Percentiles rank a stretch among this genome's conserved stretches.
Conservation (phyloP, 1,140 invertebrate species). For the Heliothis subflexa region DNA sequence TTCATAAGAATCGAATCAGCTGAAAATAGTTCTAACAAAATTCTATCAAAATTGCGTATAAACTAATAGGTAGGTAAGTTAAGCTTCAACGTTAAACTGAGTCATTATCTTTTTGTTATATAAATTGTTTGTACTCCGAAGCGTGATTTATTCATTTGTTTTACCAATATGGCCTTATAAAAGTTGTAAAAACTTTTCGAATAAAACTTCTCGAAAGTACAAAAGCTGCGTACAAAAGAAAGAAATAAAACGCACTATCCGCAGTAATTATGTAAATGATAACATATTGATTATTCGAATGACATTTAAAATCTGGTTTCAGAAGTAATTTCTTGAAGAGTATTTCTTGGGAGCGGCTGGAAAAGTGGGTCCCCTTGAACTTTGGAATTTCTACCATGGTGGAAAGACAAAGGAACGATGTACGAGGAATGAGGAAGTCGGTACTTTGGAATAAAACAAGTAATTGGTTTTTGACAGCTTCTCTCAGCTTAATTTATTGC, state of each 20-base stretch:
- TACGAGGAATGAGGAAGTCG: constrained; percentile 10
- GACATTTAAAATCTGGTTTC: constrained; percentile 14
- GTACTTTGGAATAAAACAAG: too few species aligned
- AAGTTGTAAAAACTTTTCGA: background rate
- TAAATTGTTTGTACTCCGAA: too few species aligned
- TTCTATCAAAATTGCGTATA: too few species aligned
- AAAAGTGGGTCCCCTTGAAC: constrained; percentile 35
- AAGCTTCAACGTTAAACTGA: too few species aligned
- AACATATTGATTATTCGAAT: constrained; percentile 8
- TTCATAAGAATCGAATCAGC: too few species aligned
- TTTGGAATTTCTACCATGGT: background rate
- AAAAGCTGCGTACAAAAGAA: background rate
- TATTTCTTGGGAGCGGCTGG: background rate
- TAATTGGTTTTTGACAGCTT: constrained; percentile 41
- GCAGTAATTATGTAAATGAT: constrained; percentile 9
- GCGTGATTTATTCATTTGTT: too few species aligned
- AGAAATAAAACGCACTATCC: background rate
- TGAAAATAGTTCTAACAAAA: too few species aligned
- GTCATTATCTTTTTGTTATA: too few species aligned
- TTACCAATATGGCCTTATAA: too few species aligned
- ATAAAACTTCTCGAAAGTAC: background rate
- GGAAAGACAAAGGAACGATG: background rate
- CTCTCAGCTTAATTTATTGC: constrained; percentile 14
- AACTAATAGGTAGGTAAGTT: too few species aligned
- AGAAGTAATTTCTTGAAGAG: background rate